phyloP scores from a whole-genome alignment of 2,113 vertebrate species.

The Rhombomys opimus region DNA sequence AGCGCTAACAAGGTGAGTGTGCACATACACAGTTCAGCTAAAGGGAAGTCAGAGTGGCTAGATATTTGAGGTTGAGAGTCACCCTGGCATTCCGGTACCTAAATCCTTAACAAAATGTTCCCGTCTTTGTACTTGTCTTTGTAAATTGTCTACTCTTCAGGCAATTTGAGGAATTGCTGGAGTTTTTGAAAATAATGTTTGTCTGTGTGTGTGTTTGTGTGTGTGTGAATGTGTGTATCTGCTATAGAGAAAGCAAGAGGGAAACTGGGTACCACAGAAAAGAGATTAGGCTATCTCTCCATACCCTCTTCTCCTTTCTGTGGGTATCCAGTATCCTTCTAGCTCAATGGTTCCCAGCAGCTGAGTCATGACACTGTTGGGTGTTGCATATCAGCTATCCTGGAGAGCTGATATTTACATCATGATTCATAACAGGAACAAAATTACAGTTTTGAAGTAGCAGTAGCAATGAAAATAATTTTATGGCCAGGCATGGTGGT shows the following conservation, averaged over 20 bases:
- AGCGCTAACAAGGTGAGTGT: not conserved
- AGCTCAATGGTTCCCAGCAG: not conserved
- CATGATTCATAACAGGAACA: not conserved
- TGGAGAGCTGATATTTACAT: not conserved
- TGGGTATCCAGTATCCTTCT: not conserved
- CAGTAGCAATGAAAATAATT: not conserved
- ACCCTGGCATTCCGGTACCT: not conserved
- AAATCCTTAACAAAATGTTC: conserved; percentile 10
- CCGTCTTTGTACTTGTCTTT: conserved; percentile 29
- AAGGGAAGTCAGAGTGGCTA: not conserved
- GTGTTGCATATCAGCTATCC: not conserved
- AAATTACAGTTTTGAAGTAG: not conserved
- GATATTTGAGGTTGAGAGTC: not conserved
- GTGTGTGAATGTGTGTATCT: not conserved
- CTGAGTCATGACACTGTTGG: not conserved
- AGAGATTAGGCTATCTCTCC: not conserved
- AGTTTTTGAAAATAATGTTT: not conserved
- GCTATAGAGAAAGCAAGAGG: not conserved
- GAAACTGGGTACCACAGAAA: not conserved
- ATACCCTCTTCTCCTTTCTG: not conserved
- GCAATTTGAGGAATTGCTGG: not conserved
- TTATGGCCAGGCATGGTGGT: not conserved
- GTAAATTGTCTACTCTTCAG: conserved; percentile 34
- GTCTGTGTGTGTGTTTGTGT: not conserved
- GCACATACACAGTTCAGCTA: not conserved